A percentile compares a stretch with the other conserved stretches of the same genome.
phyloP scores from a whole-genome alignment of 2,113 vertebrate species.

The Gymnocephalus cernua region DNA sequence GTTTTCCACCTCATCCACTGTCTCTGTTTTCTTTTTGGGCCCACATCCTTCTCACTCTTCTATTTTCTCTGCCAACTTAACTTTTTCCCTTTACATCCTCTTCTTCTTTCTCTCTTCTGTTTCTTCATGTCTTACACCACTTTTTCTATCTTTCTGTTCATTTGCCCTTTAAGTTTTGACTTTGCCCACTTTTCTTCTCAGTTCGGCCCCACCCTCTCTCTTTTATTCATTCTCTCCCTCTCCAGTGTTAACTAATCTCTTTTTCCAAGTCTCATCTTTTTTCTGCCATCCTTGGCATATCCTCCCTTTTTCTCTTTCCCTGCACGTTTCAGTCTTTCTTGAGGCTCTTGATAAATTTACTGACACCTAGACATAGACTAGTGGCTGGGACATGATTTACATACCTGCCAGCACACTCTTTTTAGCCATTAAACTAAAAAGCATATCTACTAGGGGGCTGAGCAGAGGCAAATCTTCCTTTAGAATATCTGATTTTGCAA shows the following conservation, averaged over 20 bases:
- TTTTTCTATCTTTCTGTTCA: not conserved
- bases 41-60: not conserved
- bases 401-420: not conserved
- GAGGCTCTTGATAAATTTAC: not conserved
- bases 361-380: not conserved
- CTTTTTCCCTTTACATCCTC: slow-evolving; percentile 11
- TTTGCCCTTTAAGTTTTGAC: not conserved
- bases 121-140: not conserved
- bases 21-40: slow-evolving; percentile 17
- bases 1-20: not conserved
- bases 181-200: not conserved
- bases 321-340: not conserved
- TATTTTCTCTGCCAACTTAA: slow-evolving; percentile 26
- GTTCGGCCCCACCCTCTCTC: not conserved
- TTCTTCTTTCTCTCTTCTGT: not conserved
- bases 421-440: not conserved
- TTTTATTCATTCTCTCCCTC: not conserved
- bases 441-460: not conserved
- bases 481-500: not conserved
- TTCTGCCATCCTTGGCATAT: not conserved
- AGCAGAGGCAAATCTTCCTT: not conserved
- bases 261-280: not conserved
- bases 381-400: not conserved
- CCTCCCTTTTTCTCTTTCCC: not conserved
- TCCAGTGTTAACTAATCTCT: not conserved